phyloP scores from a whole-genome alignment of 2,113 vertebrate genomes.

The Blennius ocellaris region DNA sequence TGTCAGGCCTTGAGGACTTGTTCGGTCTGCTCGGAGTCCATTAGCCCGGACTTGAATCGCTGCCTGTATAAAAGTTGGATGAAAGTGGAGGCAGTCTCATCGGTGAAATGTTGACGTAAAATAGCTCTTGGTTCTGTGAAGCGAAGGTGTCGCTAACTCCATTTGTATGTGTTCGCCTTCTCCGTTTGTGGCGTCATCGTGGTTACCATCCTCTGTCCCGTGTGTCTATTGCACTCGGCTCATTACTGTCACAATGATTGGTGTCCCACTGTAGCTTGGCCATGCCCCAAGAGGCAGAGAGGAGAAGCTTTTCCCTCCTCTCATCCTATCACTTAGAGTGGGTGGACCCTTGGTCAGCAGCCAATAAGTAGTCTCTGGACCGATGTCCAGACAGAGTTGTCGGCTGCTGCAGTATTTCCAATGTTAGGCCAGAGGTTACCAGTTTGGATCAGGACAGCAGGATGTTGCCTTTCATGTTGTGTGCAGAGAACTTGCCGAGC shows the following conservation, averaged over 20 bases:
- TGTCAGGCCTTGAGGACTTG: not conserved
- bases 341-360: constrained; percentile 45
- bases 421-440: constrained; percentile 5
- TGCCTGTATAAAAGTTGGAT: constrained; percentile 12
- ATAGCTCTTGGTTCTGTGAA: constrained; percentile 9
- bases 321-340: constrained; percentile 51
- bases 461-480: constrained; percentile 36
- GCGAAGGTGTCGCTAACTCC: not conserved
- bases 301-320: constrained; percentile 1
- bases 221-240: constrained; percentile 28
- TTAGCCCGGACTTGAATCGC: constrained; percentile 17
- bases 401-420: constrained; percentile 14
- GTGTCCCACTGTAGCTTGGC: constrained; percentile 46
- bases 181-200: constrained; percentile 17
- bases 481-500: constrained; percentile 3
- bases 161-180: not conserved
- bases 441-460: not conserved
- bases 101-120: not conserved
- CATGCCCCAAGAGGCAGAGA: constrained; percentile 34
- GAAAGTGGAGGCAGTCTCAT: not conserved
- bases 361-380: constrained; percentile 52
- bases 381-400: constrained; percentile 20
- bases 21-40: constrained; percentile 18
- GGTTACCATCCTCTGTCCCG: not conserved
- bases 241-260: constrained; percentile 61